Evolutionary conservation across 2,113 vertebrate species (phyloP).

Genomic region (Ptilorrhoa leucosticta): DNA sequence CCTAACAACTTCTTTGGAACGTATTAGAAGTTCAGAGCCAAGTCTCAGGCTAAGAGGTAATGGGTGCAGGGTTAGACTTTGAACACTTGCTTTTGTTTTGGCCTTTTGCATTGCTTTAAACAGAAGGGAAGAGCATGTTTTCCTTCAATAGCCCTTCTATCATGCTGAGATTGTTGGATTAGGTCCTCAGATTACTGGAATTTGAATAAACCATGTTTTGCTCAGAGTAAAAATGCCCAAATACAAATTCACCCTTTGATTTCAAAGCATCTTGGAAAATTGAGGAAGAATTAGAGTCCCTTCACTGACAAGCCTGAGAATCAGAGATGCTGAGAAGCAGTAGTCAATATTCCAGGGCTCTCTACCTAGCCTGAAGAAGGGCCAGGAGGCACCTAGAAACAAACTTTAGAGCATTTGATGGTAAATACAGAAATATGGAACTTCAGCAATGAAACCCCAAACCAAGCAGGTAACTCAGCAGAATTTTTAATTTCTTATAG

Average conservation of each 20-base stretch:
- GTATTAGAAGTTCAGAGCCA: not conserved
- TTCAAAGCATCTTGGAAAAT: not conserved
- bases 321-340: not conserved
- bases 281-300: not conserved
- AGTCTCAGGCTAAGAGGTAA: not conserved
- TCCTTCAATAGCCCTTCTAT: not conserved
- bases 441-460: not conserved
- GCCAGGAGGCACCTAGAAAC: not conserved
- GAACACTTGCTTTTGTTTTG: not conserved
- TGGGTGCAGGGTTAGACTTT: not conserved
- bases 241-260: not conserved
- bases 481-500: not conserved
- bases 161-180: not conserved
- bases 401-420: not conserved
- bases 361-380: not conserved
- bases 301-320: not conserved
- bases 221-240: not conserved
- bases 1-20: not conserved
- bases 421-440: not conserved
- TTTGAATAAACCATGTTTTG: not conserved
- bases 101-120: not conserved
- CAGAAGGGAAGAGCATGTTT: not conserved
- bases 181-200: not conserved
- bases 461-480: conserved; percentile 24
- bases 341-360: not conserved